These are phyloP conservation scores for Oenanthe oenanthe DNA, from an alignment of 2,113 vertebrate species.

Conservation along the genomic window DNA sequence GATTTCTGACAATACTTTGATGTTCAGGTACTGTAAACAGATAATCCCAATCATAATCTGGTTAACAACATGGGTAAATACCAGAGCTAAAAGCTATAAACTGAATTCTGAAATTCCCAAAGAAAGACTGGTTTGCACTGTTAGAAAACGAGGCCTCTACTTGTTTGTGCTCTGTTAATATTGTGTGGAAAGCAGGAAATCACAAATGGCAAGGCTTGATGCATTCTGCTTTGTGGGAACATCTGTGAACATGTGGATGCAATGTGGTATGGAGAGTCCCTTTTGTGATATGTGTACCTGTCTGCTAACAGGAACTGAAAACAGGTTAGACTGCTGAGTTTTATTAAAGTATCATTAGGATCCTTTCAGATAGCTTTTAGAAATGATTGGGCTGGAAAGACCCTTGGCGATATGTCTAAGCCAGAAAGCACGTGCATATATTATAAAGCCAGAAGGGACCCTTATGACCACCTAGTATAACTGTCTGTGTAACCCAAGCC, in stretches of 20 bases:
- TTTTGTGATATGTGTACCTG: not conserved
- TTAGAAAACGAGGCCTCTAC: not conserved
- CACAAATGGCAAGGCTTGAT: not conserved
- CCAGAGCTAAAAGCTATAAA: not conserved
- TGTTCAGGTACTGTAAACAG: not conserved
- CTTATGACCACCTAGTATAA: not conserved
- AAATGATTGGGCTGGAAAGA: not conserved
- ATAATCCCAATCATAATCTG: not conserved
- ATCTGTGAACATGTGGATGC: not conserved
- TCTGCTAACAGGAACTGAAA: constrained; percentile 1
- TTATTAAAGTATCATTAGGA: not conserved
- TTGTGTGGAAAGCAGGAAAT: not conserved
- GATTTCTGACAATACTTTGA: not conserved
- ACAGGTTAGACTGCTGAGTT: not conserved
- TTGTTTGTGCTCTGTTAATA: not conserved
- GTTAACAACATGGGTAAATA: not conserved
- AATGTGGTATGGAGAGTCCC: not conserved
- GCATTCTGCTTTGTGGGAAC: not conserved
- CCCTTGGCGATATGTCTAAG: constrained; percentile 23
- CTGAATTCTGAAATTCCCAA: not conserved
- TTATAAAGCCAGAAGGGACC: constrained; percentile 45
- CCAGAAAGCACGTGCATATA: constrained; percentile 53
- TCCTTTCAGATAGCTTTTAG: not conserved
- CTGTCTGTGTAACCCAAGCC: not conserved
- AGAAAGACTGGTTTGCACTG: not conserved